Evolutionary conservation across 2,797 vertebrate species (phyloP), one percentile per base, ranked within the genome.

Genomic region (Crax fasciolata): DNA sequence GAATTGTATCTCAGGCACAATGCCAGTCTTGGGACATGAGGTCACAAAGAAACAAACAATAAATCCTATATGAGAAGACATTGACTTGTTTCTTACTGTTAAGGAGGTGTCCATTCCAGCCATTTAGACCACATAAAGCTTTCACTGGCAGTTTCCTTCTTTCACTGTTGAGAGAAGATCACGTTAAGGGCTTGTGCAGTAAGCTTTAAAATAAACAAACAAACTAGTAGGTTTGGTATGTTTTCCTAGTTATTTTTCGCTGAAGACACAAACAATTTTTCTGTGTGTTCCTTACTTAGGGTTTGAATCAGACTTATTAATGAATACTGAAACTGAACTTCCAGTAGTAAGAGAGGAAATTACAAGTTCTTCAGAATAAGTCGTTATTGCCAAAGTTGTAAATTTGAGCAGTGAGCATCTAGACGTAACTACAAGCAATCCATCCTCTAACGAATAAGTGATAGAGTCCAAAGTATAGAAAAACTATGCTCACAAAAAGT

Each of bases 381-480:
- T 5, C 15, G 20, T 6, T 35, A 13, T 73, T 73, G 54, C 16
- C n/a, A 35, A 79, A 62, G 21, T 5, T 65, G 10, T 66, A 82
- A 76, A 67, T 55, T 30, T 89, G 52, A 35, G 13, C 11, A 2
- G 3, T 38, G 16, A 55, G 13, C 20, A 59, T 6, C 11, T 3
- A 35, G 35, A 35, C 35, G 1, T 43, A 62, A 27, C 8, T 62
- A n/a, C 8, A 24, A 54, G 2, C 9, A 75, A 14, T 35, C 16
- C 5, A 7, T 9, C 9, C 39, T 51, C 6, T 27, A 76, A 32
- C 28, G 59, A 39, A n/a, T 6, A 27, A 27, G 14, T 0, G 0
- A 46, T 9, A 27, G 13, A 18, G 5, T 27, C 67, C 43, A 49
- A 61, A 68, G 21, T 35, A 94, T 20, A 32, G 80, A 68, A 67